Percentiles rank a stretch among this genome's conserved stretches.
These are phyloP conservation scores for Neoitamus cyanurus DNA, from an alignment of 2,888 invertebrate genomes.

Conservation along the genomic window DNA sequence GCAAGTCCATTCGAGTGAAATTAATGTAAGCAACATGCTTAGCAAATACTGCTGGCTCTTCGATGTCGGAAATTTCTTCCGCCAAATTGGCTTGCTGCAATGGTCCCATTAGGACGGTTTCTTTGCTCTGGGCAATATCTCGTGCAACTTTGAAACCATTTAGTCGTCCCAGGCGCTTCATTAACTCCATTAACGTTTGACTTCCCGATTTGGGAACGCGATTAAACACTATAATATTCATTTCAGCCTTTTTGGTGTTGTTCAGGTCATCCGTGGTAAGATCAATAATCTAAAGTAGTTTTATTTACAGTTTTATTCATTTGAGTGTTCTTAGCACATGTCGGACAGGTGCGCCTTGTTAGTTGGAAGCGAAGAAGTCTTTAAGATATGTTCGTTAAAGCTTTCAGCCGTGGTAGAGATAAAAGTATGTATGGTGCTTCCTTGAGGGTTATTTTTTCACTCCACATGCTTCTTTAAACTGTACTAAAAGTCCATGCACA, in stretches of 20 bases:
- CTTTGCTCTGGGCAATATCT: conserved; percentile 77
- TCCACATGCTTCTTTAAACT: neutral
- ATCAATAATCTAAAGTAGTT: neutral
- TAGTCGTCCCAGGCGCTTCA: conserved; percentile 73
- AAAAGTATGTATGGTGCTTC: neutral
- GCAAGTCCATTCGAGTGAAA: conserved; percentile 79
- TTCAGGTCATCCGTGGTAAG: conserved; percentile 70
- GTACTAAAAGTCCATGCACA: neutral
- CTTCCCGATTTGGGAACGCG: conserved; percentile 91
- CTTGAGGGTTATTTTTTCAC: neutral
- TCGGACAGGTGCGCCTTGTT: conserved; percentile 10
- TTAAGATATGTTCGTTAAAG: neutral
- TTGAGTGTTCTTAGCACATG: neutral
- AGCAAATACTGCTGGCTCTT: conserved; percentile 81
- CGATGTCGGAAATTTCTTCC: conserved; percentile 76
- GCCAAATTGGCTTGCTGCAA: conserved; percentile 80
- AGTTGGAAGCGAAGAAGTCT: neutral
- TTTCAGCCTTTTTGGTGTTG: conserved; percentile 61
- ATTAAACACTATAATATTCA: conserved; percentile 85
- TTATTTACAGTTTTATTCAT: conserved; percentile 6
- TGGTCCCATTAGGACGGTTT: conserved; percentile 75
- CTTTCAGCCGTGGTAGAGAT: neutral
- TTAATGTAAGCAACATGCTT: conserved; percentile 90
- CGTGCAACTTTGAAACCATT: conserved; percentile 80
- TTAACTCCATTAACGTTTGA: conserved; percentile 87